Percentiles rank a stretch among this genome's conserved stretches.
Evolutionary conservation across 2,797 vertebrate genomes (phyloP).

Genomic region (Coregonus sp.): DNA sequence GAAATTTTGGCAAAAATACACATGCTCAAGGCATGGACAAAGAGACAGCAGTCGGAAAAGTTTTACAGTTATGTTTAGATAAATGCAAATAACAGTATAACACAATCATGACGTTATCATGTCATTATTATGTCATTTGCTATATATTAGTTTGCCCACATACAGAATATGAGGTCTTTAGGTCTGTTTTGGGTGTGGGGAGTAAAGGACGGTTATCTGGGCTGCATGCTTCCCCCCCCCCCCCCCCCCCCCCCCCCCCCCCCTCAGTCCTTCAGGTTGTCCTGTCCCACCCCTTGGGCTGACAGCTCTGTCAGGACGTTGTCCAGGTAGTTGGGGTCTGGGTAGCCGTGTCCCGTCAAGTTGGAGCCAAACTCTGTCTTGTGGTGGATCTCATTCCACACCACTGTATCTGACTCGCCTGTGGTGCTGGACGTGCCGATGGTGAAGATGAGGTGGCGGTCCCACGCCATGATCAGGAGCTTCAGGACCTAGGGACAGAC

Average conservation of each 20-base stretch:
- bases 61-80: conserved; percentile 21
- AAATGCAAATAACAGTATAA: conserved; percentile 30
- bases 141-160: conserved; percentile 43
- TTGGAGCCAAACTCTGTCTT: conserved; percentile 98
- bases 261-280: conserved; percentile 86
- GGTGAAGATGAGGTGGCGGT: conserved; percentile 93
- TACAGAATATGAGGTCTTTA: conserved; percentile 31
- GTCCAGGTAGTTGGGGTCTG: conserved; percentile 93
- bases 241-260: too few relatives aligned
- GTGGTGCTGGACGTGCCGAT: conserved; percentile 97
- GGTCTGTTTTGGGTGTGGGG: conserved; percentile 35
- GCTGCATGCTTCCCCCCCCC: conserved; percentile 37
- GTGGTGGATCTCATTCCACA: conserved; percentile 98
- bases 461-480: conserved; percentile 92
- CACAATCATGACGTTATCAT: conserved; percentile 45
- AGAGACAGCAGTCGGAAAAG: conserved; percentile 33
- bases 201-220: conserved; percentile 33
- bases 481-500: conserved; percentile 81
- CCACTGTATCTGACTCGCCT: conserved; percentile 91
- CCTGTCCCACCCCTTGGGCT: conserved; percentile 89
- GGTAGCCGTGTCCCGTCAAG: conserved; percentile 94
- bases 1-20: conserved; percentile 37
- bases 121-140: conserved; percentile 38
- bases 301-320: conserved; percentile 91
- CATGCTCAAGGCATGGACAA: conserved; percentile 47